A percentile compares a stretch with the other conserved stretches of the same genome.
Evolutionary conservation across 2,888 invertebrate genomes (phyloP).

Genomic region (Torymus texanus): DNA sequence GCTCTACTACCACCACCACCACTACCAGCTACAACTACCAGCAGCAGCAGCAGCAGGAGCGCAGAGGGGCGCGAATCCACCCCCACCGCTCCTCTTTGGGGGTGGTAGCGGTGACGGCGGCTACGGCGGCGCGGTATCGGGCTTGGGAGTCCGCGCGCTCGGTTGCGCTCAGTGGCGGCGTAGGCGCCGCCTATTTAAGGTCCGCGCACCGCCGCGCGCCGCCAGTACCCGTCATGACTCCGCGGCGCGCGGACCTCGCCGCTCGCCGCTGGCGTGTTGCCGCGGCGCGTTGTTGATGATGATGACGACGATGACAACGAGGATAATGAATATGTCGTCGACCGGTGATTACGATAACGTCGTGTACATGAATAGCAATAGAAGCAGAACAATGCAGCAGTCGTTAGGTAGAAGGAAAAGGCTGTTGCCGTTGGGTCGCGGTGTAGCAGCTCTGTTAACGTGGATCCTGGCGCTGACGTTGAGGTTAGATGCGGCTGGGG

Average conservation of each 20-base stretch:
- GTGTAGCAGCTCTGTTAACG: constrained; percentile 53
- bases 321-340: too few relatives aligned
- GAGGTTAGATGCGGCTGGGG: constrained; percentile 60
- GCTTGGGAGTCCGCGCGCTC: too few relatives aligned
- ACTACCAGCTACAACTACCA: not conserved
- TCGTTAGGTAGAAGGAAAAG: too few relatives aligned
- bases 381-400: too few relatives aligned
- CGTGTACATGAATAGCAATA: too few relatives aligned
- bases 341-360: too few relatives aligned
- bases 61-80: constrained; percentile 2
- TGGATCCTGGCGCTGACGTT: constrained; percentile 62
- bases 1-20: not conserved
- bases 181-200: constrained; percentile 56
- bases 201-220: constrained; percentile 33
- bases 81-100: not conserved
- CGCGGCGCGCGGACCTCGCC: constrained; percentile 60
- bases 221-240: constrained; percentile 72
- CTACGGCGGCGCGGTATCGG: not conserved
- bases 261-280: constrained; percentile 7
- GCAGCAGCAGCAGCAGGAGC: not conserved
- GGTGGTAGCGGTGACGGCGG: not conserved
- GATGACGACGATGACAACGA: constrained; percentile 72
- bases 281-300: constrained; percentile 59
- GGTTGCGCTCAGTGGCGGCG: constrained; percentile 31
- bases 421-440: too few relatives aligned